These are phyloP conservation scores for Oxystoma pomonae DNA, from an alignment of 2,888 invertebrate genomes.

Conservation along the genomic window DNA sequence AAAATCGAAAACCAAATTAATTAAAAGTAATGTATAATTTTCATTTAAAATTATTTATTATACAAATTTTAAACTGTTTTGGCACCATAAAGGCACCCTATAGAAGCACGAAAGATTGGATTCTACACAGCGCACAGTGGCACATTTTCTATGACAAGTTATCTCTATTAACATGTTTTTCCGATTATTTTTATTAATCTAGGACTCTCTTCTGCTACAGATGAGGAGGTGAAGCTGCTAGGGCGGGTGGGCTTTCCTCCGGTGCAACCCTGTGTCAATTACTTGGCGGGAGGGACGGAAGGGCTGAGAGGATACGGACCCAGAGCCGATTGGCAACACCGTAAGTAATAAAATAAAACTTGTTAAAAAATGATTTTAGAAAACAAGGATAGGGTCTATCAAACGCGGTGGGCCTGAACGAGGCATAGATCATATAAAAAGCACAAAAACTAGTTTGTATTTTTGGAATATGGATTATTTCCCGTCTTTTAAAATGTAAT, in stretches of 20 bases:
- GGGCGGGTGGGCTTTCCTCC: slow-evolving; percentile 63
- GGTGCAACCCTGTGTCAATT: slow-evolving; percentile 72
- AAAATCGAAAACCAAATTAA: too few species aligned
- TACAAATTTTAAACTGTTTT: too few species aligned
- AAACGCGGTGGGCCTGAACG: too few species aligned
- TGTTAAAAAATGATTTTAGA: too few species aligned
- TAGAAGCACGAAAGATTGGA: not conserved
- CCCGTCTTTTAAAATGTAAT: too few species aligned
- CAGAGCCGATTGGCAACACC: slow-evolving; percentile 75
- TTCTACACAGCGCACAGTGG: not conserved
- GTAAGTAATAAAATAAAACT: too few species aligned
- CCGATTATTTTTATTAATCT: slow-evolving; percentile 7
- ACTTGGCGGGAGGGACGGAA: slow-evolving; percentile 67
- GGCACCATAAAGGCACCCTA: not conserved
- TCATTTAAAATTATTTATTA: too few species aligned
- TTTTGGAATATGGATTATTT: too few species aligned
- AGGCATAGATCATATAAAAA: too few species aligned
- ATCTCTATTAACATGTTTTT: not conserved
- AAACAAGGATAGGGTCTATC: too few species aligned
- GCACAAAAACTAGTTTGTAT: too few species aligned
- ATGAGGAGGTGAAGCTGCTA: slow-evolving; percentile 67
- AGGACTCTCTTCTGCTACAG: slow-evolving; percentile 45
- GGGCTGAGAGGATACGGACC: slow-evolving; percentile 64
- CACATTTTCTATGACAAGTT: not conserved
- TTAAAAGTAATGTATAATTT: too few species aligned